Evolutionary conservation across 2,888 invertebrate genomes (phyloP).

Genomic region (Cosmia pyralina): DNA sequence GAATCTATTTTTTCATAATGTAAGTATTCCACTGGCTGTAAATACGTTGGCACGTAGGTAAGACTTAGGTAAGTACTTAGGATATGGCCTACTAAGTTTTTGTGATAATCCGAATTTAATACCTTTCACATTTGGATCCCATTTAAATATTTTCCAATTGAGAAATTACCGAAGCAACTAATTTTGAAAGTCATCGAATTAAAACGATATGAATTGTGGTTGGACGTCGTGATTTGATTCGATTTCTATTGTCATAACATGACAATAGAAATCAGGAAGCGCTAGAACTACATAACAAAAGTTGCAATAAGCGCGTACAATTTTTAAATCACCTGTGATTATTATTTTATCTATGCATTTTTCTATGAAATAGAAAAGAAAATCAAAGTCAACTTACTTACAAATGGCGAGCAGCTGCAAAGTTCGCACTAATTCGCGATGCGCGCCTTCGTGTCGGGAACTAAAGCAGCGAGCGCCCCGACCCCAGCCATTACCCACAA

Average conservation of each 20-base stretch:
- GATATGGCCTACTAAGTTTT: neutral
- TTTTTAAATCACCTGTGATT: neutral
- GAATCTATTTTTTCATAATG: neutral
- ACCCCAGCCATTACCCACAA: slow-evolving; percentile 87
- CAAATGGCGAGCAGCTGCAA: slow-evolving; percentile 62
- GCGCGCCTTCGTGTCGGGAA: slow-evolving; percentile 76
- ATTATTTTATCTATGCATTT: neutral
- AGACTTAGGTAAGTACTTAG: neutral
- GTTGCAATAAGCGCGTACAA: neutral
- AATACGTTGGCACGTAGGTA: neutral
- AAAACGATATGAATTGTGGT: neutral
- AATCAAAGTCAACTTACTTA: slow-evolving; percentile 74
- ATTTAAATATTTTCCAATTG: neutral
- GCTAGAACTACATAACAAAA: neutral
- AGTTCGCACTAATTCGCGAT: slow-evolving; percentile 77
- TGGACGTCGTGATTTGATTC: neutral
- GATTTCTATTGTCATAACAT: too few relatives aligned
- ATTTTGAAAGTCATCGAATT: neutral
- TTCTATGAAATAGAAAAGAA: slow-evolving; percentile 28
- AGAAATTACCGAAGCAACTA: neutral
- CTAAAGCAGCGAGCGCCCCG: slow-evolving; percentile 81
- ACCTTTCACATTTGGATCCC: neutral
- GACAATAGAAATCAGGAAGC: slow-evolving; percentile 1
- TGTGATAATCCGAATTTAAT: neutral
- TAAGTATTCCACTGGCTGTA: neutral